Base-by-base conservation (phyloP, 2,113 vertebrate species). In the Bambusicola thoracicus region DNA sequence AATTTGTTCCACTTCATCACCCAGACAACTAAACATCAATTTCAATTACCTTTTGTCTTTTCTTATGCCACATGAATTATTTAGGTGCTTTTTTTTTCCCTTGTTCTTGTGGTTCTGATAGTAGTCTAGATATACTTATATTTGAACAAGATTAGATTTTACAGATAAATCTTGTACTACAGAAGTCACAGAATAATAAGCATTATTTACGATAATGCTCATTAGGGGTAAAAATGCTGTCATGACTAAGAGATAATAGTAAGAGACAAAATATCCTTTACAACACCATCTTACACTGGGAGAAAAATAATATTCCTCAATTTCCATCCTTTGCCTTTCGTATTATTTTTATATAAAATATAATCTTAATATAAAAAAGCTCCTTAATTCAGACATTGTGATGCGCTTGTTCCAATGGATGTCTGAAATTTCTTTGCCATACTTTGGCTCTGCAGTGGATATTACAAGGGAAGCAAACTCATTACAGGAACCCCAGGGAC, bases 41-140 rank as follows among this genome's bases (percentile, higher is more conserved):
- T 88, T 77, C 76, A 72, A 48, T 81, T 68, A 86, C n/a, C 74
- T 84, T 88, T 27, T 73, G 19, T 20, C 61, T 94, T 81, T 77
- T 73, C 32, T 70, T 58, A 58, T 77, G 58, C 62, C 29, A 34
- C 44, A 59, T n/a, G 29, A 75, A 82, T 73, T 55, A 82, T 58
- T 76, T 80, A 78, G 19, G 2, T 24, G 9, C 51, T 53, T 53
- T 53, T 4, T 12, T 3, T 51, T 49, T 9, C 18, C 30, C 81
- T 41, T 92, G n/a, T 25, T 79, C 65, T 29, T 34, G 11, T 32
- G 22, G 1, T 41, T n/a, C 49, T 3, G 10, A 84, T 46, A 36
- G 13, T n/a, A 65, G 49, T n/a, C 32, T 40, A 32, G 13, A 30
- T 30, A 63, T 2, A 76, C 10, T n/a, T 5, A 4, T 27, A 51